Base-by-base conservation (phyloP, 1,140 invertebrate species). In the Megathymus violae region DNA sequence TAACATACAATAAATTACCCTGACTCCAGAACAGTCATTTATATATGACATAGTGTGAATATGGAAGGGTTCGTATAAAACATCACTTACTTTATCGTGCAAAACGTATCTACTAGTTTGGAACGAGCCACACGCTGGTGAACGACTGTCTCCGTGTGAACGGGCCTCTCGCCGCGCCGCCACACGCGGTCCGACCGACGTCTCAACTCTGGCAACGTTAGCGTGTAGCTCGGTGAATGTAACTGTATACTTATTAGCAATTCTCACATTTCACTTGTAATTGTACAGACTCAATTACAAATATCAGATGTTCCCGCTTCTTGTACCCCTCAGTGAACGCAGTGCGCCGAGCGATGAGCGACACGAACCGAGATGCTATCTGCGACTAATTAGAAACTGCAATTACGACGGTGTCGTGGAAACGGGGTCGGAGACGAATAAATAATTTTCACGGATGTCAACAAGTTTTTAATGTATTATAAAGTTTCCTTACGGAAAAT, bases 251-350 rank as follows among this genome's bases (percentile, higher is more conserved):
- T 58, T 58, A 58, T 58, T 58, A 58, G 54, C 54, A 27, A 19
- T 58, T 58, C 54, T 58, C 54, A 58, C 54, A 58, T 58, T 58
- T 58, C 54, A 44, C 54, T 44, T 25, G 54, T 59, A 59, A 59
- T 59, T 59, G 54, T 43, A 43, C 46, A 17, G 41, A 22, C 54
- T 46, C 43, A 47, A 59, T 58, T 43, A 43, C 52, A 58, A 44
- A 44, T 58, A 58, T 58, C 40, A 44, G 52, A 58, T 46, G 52
- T 58, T 44, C 25, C 15, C 27, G 41, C 47, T 31, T 34, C 25
- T 50, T 34, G 14, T 31, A 16, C 25, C 13, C 11, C 1, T 16
- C 47, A 27, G 2, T 22, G 2, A 22, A 22, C 22, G 52, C 11
- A 3, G 16, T 43, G 19, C 38, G 38, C 36, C 22, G 36, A 56